Percentiles rank a stretch among this genome's conserved stretches.
Conservation (phyloP, 2,113 vertebrate genomes). For the Sinocyclocheilus grahami region DNA sequence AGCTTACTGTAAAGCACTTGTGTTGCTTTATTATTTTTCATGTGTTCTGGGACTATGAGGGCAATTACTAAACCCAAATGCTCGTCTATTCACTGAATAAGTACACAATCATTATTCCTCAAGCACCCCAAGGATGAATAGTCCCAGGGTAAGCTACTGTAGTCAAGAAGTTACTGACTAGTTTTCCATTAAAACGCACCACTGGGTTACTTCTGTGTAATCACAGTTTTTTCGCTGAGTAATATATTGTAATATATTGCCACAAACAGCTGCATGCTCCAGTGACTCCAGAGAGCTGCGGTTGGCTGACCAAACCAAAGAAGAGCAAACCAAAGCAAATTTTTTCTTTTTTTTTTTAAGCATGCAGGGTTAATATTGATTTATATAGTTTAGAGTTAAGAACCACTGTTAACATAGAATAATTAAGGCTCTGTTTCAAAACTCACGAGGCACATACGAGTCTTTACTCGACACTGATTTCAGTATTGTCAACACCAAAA, state of each 20-base stretch:
- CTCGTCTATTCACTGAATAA: slow-evolving; percentile 10
- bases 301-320: neutral
- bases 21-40: slow-evolving; percentile 7
- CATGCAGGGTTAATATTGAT: neutral
- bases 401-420: neutral
- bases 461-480: neutral
- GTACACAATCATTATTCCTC: neutral
- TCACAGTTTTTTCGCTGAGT: neutral
- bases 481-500: neutral
- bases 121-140: neutral
- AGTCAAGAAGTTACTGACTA: slow-evolving; percentile 1
- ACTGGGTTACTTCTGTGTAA: slow-evolving; percentile 8
- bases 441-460: neutral
- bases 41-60: neutral
- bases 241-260: slow-evolving; percentile 8
- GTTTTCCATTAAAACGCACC: slow-evolving; percentile 11
- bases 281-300: neutral
- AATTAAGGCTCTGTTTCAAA: neutral
- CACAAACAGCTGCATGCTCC: neutral
- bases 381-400: neutral
- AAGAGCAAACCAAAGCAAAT: neutral
- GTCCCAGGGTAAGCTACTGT: neutral
- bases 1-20: slow-evolving; percentile 2
- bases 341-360: neutral
- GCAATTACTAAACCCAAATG: slow-evolving; percentile 30